Percentiles rank a stretch among this genome's conserved stretches.
Evolutionary conservation across 30 jellyfish, hydroid and myxozoan species (phyloP).

Genomic region (Pelagia noctiluca): DNA sequence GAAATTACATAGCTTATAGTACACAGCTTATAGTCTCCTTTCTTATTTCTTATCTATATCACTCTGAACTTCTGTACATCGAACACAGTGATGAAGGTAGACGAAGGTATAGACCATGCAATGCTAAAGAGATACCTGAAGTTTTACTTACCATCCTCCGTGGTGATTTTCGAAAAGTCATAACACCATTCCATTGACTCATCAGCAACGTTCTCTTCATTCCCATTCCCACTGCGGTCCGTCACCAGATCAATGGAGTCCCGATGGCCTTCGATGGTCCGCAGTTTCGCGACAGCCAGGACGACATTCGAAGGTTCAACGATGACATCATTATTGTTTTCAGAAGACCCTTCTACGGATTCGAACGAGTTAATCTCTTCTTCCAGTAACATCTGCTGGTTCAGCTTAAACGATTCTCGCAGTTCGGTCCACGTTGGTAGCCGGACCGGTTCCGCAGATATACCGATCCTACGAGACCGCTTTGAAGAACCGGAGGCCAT

Average conservation of each 20-base stretch:
- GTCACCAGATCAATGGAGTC: background rate
- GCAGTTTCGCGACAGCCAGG: too few species aligned
- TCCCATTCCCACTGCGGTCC: background rate
- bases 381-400: slow-evolving; percentile 61
- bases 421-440: slow-evolving; percentile 89
- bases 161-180: slow-evolving; percentile 24
- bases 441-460: slow-evolving; percentile 96
- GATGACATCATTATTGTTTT: background rate
- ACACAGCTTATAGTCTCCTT: too few species aligned
- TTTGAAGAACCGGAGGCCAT: slow-evolving; percentile 26
- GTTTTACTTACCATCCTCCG: too few species aligned
- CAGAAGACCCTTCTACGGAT: slow-evolving; percentile 30
- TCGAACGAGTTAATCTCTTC: slow-evolving; percentile 47
- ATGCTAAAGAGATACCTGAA: too few species aligned
- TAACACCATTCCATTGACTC: slow-evolving; percentile 49
- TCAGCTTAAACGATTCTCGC: slow-evolving; percentile 79
- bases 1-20: too few species aligned
- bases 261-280: background rate
- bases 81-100: too few species aligned
- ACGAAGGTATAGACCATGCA: too few species aligned
- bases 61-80: too few species aligned
- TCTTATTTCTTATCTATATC: too few species aligned
- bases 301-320: background rate
- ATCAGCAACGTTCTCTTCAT: slow-evolving; percentile 9
- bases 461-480: slow-evolving; percentile 88